Base-by-base conservation (phyloP, 2,113 vertebrate species). In the Corydoras maculifer region DNA sequence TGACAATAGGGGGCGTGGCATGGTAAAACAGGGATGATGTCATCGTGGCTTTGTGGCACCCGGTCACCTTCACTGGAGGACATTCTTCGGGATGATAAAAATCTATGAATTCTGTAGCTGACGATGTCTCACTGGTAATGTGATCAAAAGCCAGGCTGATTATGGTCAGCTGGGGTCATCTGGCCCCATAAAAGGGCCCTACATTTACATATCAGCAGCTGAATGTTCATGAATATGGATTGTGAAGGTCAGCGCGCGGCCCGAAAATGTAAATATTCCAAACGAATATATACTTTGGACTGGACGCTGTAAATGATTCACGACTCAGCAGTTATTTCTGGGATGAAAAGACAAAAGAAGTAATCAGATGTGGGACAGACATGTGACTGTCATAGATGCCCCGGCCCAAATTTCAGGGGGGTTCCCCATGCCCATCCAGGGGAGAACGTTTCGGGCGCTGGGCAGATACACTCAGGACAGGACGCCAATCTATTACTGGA, bases 221-320 rank as follows among this genome's bases (percentile, higher is more conserved):
- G 69, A 71, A 74, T 78, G 74, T 78, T 74, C 72, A 71, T 78
- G 72, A 74, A 70, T 60, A 58, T 67, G 58, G 63, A 71, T 71
- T 65, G 73, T 74, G 76, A 78, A 78, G 72, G 76, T 78, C 76
- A 74, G 60, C 55, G 72, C 66, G 11, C 15, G 31, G 59, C 58
- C 49, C 14, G 57, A 67, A 71, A 15, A 71, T 32, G 49, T 76
- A 68, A 67, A 78, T 68, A 72, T 75, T 75, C 65, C 15, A 68
- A 65, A 74, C 62, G 35, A 30, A 69, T 48, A 70, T 70, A 51
- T 67, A 50, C 58, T 71, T 57, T 71, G 14, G 8, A 65, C 69
- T 50, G 49, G 59, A 68, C 62, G 35, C 51, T 75, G 61, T 67
- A 59, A 62, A 58, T 69, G 69, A 75, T 35, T 75, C 54, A 68